These are phyloP conservation scores for Elegia similella DNA, from an alignment of 2,888 invertebrate species.

Conservation along the genomic window DNA sequence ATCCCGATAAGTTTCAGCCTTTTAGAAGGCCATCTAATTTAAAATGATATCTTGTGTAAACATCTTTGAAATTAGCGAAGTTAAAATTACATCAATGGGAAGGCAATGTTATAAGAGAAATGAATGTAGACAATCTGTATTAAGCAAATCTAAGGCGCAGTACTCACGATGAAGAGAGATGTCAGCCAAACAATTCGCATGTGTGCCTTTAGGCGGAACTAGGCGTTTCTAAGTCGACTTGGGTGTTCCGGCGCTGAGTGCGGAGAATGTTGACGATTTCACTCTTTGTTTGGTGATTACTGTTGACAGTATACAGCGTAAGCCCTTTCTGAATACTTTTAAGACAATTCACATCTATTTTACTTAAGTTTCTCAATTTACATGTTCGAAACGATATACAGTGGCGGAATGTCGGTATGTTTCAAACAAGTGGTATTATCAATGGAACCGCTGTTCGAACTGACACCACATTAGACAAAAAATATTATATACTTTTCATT, in stretches of 20 bases:
- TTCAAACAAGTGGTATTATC: no score
- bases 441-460: no score
- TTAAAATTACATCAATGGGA: neutral
- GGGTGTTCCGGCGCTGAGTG: slow-evolving; percentile 3
- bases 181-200: slow-evolving; percentile 3
- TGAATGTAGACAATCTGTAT: neutral
- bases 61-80: no score
- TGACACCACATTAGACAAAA: no score
- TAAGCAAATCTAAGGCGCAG: slow-evolving; percentile 5
- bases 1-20: no score
- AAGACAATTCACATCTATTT: neutral
- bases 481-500: no score
- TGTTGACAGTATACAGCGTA: neutral
- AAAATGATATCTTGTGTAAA: no score
- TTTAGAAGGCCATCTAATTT: no score
- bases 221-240: neutral
- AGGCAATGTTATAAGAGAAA: neutral
- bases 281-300: slow-evolving; percentile 2
- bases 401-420: no score
- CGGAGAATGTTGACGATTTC: slow-evolving; percentile 6
- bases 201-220: slow-evolving; percentile 12
- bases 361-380: neutral
- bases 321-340: neutral
- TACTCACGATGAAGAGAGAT: neutral
- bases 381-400: neutral